Conservation (phyloP, 2,113 vertebrate genomes). For the Hippocampus mohnikei region DNA sequence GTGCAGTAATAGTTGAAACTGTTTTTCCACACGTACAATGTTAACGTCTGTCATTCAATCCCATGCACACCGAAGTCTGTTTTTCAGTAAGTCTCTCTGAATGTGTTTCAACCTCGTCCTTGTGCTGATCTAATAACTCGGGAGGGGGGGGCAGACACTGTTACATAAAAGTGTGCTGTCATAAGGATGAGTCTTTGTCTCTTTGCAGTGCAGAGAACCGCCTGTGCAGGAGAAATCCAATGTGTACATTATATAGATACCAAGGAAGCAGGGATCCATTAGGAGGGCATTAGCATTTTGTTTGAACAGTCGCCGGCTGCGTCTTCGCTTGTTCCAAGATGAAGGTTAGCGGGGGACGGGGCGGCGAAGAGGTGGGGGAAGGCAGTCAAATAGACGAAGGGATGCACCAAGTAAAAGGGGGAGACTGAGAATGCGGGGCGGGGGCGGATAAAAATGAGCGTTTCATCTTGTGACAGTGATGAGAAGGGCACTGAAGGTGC, state of each 20-base stretch:
- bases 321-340: conserved; percentile 40
- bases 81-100: background rate
- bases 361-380: conserved; percentile 16
- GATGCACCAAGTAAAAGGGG: conserved; percentile 27
- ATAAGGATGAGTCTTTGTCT: conserved; percentile 15
- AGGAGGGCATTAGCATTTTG: conserved; percentile 55
- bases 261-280: conserved; percentile 40
- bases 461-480: conserved; percentile 53
- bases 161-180: background rate
- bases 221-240: conserved; percentile 6
- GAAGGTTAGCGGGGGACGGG: conserved; percentile 24
- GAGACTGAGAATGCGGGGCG: background rate
- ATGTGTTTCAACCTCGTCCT: background rate
- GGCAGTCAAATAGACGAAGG: conserved; percentile 35
- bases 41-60: background rate
- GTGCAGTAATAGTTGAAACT: no score
- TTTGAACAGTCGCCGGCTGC: conserved; percentile 49
- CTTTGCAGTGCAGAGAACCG: conserved; percentile 4
- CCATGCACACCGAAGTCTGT: background rate
- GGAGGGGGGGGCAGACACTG: background rate
- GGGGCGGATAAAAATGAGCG: conserved; percentile 34
- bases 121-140: background rate
- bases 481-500: conserved; percentile 36
- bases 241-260: conserved; percentile 1
- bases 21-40: no score